phyloP scores from a whole-genome alignment of 2,797 vertebrate species.

The Notolepis coatsorum region DNA sequence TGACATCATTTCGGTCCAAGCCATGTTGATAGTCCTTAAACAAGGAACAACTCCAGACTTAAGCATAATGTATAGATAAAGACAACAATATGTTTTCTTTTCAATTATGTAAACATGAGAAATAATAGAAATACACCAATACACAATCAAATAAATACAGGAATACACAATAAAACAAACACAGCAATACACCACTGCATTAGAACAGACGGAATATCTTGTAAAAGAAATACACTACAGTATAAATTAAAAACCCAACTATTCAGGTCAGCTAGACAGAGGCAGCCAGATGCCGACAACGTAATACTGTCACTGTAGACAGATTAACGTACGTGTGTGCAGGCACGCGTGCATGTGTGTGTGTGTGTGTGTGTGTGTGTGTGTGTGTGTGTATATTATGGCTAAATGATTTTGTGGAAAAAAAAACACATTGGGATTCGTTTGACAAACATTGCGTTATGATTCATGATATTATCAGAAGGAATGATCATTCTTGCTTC shows the following conservation, averaged over 20 bases:
- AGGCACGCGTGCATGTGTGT: neutral
- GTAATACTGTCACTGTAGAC: constrained; percentile 14
- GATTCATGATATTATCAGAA: too few species aligned
- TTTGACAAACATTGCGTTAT: too few species aligned
- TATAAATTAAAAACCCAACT: neutral
- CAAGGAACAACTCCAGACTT: neutral
- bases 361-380: constrained; percentile 1
- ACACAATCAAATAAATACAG: neutral
- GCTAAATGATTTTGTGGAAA: too few species aligned
- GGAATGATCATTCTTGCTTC: too few species aligned
- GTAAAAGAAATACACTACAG: neutral
- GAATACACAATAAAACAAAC: neutral
- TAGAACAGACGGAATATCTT: constrained; percentile 1
- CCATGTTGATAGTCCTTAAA: neutral
- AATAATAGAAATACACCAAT: neutral
- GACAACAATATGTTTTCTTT: neutral
- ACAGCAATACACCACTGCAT: neutral
- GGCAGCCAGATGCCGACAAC: constrained; percentile 24
- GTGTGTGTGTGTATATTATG: neutral
- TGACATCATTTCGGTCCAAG: neutral
- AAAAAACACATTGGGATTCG: too few species aligned
- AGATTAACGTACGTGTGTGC: constrained; percentile 45
- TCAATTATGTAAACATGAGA: neutral
- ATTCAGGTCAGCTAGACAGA: constrained; percentile 45
- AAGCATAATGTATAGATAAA: neutral